Evolutionary conservation across 2,888 invertebrate genomes (phyloP).

Genomic region (Resseliella maxima): DNA sequence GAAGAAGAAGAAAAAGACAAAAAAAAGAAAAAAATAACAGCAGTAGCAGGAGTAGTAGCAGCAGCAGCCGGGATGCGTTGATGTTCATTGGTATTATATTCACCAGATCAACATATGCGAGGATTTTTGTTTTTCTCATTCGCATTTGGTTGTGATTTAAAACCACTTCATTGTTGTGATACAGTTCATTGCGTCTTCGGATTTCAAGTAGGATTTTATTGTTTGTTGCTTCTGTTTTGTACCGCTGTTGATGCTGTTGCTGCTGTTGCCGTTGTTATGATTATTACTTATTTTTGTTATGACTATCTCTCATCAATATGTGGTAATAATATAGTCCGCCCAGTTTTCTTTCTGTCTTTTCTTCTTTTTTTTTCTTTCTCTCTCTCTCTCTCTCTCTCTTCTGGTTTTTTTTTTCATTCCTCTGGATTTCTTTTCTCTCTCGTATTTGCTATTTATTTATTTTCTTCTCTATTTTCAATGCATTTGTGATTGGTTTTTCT

Average conservation of each 20-base stretch:
- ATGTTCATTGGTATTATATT: background rate
- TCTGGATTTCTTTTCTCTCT: too few species aligned
- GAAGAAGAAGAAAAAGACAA: background rate
- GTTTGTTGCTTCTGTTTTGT: too few species aligned
- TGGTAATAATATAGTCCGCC: slow-evolving; percentile 28
- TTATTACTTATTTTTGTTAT: slow-evolving; percentile 49
- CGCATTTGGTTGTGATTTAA: background rate
- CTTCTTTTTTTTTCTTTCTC: background rate
- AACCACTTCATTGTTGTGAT: slow-evolving; percentile 23
- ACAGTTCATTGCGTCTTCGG: background rate
- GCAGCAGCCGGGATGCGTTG: background rate
- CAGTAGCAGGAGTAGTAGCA: too few species aligned
- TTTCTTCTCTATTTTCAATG: background rate
- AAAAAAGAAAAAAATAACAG: background rate
- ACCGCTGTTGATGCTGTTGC: background rate
- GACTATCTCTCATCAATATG: slow-evolving; percentile 45
- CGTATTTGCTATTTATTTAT: too few species aligned
- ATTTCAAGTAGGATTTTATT: slow-evolving; percentile 12
- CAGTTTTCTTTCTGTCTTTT: background rate
- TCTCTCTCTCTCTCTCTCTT: background rate
- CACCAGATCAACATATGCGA: slow-evolving; percentile 3
- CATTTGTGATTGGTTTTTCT: background rate
- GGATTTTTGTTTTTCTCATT: background rate
- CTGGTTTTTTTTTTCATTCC: too few species aligned
- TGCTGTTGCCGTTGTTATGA: background rate